Percentiles rank a stretch among this genome's conserved stretches.
Evolutionary conservation across 2,797 vertebrate genomes (phyloP).

Genomic region (Trematomus bernacchii): DNA sequence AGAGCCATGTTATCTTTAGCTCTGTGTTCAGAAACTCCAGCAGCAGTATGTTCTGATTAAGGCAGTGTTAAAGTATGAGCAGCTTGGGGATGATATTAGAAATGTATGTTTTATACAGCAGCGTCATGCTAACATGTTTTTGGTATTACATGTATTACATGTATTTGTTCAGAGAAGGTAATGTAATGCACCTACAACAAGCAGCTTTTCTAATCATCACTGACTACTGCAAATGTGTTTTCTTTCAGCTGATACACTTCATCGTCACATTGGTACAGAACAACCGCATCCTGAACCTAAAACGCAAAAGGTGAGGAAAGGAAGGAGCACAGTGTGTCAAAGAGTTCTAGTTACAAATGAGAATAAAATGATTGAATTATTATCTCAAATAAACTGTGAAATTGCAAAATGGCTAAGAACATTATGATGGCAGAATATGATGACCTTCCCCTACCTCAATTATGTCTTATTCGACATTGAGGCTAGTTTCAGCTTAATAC

Average conservation of each 20-base stretch:
- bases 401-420: no score
- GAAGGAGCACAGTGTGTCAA: no score
- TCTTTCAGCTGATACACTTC: slow-evolving; percentile 93
- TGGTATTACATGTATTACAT: neutral
- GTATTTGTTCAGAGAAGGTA: neutral
- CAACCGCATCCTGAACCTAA: slow-evolving; percentile 94
- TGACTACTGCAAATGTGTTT: neutral
- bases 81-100: neutral
- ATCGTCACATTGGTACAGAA: slow-evolving; percentile 96
- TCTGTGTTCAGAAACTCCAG: neutral
- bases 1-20: neutral
- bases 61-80: no score
- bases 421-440: no score
- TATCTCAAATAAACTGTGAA: no score
- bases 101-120: neutral
- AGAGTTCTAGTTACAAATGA: no score
- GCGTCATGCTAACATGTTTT: neutral
- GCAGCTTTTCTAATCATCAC: neutral
- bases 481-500: no score
- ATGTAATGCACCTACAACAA: neutral
- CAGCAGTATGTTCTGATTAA: neutral
- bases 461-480: no score
- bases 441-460: no score
- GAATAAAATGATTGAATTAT: no score
- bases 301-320: slow-evolving; percentile 92